Evolutionary conservation across 2,888 invertebrate genomes (phyloP).

Genomic region (Lepidochitona cinerea): DNA sequence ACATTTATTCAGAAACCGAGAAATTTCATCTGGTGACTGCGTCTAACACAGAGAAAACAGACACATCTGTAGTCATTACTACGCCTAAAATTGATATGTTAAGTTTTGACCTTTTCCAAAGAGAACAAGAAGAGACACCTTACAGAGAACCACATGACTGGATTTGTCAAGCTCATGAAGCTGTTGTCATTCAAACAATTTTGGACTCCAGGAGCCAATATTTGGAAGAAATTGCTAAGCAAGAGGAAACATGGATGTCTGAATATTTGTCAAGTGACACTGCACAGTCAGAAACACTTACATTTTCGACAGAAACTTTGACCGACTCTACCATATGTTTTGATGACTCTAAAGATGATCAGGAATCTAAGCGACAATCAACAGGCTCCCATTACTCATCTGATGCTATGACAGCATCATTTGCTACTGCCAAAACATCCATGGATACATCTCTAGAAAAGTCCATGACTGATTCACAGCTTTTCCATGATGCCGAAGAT

Average conservation of each 20-base stretch:
- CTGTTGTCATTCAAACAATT: slow-evolving; percentile 59
- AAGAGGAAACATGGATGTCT: slow-evolving; percentile 23
- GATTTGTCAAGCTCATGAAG: slow-evolving; percentile 57
- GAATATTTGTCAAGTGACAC: neutral
- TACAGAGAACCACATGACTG: slow-evolving; percentile 65
- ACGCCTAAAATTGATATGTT: no score
- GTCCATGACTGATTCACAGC: slow-evolving; percentile 14
- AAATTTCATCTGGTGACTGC: neutral
- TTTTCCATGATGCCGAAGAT: slow-evolving; percentile 14
- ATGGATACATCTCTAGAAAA: slow-evolving; percentile 25
- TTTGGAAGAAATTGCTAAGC: slow-evolving; percentile 41
- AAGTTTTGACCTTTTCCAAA: neutral
- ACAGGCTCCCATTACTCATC: slow-evolving; percentile 7
- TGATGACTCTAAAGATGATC: neutral
- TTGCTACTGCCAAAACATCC: slow-evolving; percentile 32
- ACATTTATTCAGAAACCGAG: neutral
- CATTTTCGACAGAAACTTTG: neutral
- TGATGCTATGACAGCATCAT: slow-evolving; percentile 29
- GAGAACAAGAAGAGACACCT: slow-evolving; percentile 80
- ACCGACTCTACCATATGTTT: neutral
- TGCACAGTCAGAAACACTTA: neutral
- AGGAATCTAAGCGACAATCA: slow-evolving; percentile 2
- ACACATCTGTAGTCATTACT: neutral
- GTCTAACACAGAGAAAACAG: no score
- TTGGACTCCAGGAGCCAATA: slow-evolving; percentile 37